Percentiles rank a stretch among this genome's conserved stretches.
These are phyloP conservation scores for Capitulum mitella DNA, from an alignment of 2,888 invertebrate genomes.

Conservation along the genomic window DNA sequence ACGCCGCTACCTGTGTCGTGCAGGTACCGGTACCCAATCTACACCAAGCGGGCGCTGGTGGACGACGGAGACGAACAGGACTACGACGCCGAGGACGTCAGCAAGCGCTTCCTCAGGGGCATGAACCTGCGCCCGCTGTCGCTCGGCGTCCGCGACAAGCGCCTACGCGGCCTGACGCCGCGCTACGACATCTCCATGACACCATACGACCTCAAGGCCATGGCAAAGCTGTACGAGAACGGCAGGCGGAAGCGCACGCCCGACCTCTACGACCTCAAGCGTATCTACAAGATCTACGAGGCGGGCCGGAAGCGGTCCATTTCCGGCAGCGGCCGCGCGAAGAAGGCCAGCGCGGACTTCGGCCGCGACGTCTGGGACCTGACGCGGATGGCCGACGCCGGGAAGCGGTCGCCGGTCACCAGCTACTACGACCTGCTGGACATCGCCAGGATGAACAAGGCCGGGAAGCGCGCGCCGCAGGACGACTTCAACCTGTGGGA, in stretches of 20 bases:
- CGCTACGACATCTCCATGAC: conserved; percentile 11
- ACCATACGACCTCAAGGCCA: conserved; percentile 4
- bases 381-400: not conserved
- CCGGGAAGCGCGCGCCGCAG: not conserved
- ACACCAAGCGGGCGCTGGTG: not conserved
- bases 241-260: conserved; percentile 4
- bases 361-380: not conserved
- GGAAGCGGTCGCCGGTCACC: not conserved
- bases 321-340: too few species aligned
- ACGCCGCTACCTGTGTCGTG: not conserved
- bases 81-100: not conserved
- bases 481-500: not conserved
- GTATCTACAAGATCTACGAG: not conserved
- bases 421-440: conserved; percentile 17
- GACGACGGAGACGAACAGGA: not conserved
- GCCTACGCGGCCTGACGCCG: not conserved
- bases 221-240: not conserved
- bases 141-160: not conserved
- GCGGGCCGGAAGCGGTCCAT: not conserved
- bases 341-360: too few species aligned
- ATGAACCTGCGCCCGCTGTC: conserved; percentile 1
- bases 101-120: conserved; percentile 6
- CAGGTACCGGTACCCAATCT: conserved; percentile 16
- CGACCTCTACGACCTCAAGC: conserved; percentile 7
- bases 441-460: not conserved